Evolutionary conservation across 2,113 vertebrate species (phyloP), one percentile per base, ranked within the genome.

Genomic region (Chroicocephalus ridibundus): DNA sequence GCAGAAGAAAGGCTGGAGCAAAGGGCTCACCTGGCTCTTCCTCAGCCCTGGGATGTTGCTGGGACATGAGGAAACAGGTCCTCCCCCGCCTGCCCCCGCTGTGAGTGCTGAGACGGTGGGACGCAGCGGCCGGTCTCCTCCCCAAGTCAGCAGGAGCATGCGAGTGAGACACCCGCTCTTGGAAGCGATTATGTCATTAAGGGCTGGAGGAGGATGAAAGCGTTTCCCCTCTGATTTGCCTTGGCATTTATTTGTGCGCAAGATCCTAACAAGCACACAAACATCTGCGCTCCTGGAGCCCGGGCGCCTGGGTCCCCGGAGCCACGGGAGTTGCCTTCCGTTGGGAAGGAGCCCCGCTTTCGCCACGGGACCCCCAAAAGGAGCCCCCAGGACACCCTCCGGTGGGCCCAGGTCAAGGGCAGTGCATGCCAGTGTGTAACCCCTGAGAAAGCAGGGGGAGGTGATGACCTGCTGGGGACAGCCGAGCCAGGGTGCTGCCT

Each of bases 171-270:
- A 40, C 78, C 4, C 1, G 4, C 75, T 77, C 79, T 86, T 92
- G 82, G 88, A 93, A 95, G 76, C 2, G 22, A 96, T 88, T 90
- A 85, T 80, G 70, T 86, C 90, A 75, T 94, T 78, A 84, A 52
- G 77, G 78, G 85, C 82, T 91, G 93, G 93, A 84, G 60, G 36
- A 96, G 34, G 90, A 92, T 90, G 46, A 92, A 96, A 96, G 82
- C 0, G 0, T 84, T 91, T 93, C 51, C 90, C 61, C 70, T 91
- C 90, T 74, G 71, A 79, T 94, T 90, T 88, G 70, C 82, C 82
- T 92, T 51, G 52, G 78, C 70, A 77, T 77, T 82, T 85, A 62
- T 46, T 72, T 77, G 68, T 44, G 60, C 5, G 4, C 64, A 70
- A 32, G 68, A 86, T 83, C 32, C 71, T 54, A 60, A 68, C 0